These are phyloP conservation scores for Cheumatopsyche charites DNA, from an alignment of 1,140 invertebrate genomes.

Conservation along the genomic window DNA sequence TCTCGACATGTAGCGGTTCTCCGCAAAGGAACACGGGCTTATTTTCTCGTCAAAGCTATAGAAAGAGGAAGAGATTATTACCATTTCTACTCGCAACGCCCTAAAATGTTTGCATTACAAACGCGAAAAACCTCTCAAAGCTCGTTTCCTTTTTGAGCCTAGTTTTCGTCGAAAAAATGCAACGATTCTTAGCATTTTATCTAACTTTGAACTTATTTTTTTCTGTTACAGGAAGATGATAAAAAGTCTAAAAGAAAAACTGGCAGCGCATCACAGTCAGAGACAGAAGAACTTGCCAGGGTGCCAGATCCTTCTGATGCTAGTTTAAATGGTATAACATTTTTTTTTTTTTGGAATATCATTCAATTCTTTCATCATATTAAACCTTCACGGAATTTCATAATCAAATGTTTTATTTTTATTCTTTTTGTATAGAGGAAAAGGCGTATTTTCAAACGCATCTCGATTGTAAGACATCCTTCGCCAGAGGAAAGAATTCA, in stretches of 20 bases:
- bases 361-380: neutral
- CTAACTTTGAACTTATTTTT: neutral
- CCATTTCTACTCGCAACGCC: neutral
- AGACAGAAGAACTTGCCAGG: constrained; percentile 40
- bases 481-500: too few species aligned
- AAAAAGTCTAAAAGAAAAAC: constrained; percentile 47
- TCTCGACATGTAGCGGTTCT: too few species aligned
- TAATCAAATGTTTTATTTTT: too few species aligned
- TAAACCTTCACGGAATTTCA: too few species aligned
- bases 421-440: too few species aligned
- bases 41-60: neutral
- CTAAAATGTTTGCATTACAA: neutral
- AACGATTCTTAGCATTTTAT: neutral
- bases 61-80: constrained; percentile 1
- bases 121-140: constrained; percentile 3
- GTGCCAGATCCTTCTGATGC: constrained; percentile 46
- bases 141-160: neutral
- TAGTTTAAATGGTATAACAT: constrained; percentile 43
- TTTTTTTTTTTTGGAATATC: neutral
- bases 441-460: too few species aligned
- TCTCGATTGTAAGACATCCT: too few species aligned
- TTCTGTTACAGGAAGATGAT: constrained; percentile 43
- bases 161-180: neutral
- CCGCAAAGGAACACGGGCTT: too few species aligned
- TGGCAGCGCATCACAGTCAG: constrained; percentile 35